phyloP scores from a whole-genome alignment of 2,888 invertebrate species.

The Diloba caeruleocephala region DNA sequence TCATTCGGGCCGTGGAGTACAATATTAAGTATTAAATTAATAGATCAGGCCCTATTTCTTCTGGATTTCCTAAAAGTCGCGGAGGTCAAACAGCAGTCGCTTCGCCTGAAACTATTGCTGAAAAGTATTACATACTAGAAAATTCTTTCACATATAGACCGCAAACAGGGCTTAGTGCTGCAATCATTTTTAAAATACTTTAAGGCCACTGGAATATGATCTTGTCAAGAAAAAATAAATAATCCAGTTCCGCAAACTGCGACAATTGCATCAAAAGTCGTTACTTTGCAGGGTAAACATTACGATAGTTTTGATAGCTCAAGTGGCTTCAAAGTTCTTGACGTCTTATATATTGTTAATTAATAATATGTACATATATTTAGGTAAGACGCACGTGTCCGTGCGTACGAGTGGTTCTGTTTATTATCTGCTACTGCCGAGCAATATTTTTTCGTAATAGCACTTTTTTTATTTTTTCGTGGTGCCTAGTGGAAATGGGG shows the following conservation, averaged over 20 bases:
- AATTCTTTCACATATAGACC: no score
- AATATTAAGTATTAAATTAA: no score
- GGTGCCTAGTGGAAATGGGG: no score
- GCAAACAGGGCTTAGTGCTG: no score
- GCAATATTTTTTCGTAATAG: neutral
- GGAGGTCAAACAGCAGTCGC: no score
- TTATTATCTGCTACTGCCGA: neutral
- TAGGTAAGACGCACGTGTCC: neutral
- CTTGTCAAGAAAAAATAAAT: no score
- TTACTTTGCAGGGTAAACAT: neutral
- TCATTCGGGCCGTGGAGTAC: conserved; percentile 23
- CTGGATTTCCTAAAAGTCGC: no score
- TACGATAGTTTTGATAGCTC: conserved; percentile 1
- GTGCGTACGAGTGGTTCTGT: neutral
- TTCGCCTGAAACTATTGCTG: no score
- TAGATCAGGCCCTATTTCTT: no score
- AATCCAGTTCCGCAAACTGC: neutral
- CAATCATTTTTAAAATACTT: no score
- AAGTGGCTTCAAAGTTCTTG: neutral
- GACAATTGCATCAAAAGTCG: neutral
- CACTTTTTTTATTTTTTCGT: neutral
- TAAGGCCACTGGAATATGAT: no score
- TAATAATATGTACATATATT: neutral
- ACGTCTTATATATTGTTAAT: neutral
- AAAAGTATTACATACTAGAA: no score